Percentiles rank a stretch among this genome's conserved stretches.
Evolutionary conservation across 2,113 vertebrate genomes (phyloP).

Genomic region (Tamias sibiricus): DNA sequence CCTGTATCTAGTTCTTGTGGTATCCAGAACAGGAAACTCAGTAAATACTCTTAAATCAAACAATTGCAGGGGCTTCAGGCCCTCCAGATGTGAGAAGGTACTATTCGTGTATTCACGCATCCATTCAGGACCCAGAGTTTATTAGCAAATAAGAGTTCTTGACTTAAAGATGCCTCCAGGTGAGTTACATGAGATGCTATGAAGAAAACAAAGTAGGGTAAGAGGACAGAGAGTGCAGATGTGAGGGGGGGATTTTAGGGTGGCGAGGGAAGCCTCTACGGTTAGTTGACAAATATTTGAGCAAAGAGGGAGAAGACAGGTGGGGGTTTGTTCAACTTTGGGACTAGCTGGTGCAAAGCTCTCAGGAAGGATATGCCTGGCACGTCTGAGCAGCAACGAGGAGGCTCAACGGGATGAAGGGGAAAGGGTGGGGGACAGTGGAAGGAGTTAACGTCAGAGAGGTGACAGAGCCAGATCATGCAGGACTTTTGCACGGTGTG

Average conservation of each 20-base stretch:
- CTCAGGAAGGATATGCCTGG: neutral
- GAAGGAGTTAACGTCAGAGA: neutral
- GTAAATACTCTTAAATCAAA: slow-evolving; percentile 29
- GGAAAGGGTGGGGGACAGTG: neutral
- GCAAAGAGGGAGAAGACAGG: neutral
- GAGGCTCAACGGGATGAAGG: neutral
- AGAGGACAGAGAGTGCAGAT: neutral
- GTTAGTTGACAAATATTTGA: neutral
- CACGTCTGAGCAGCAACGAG: neutral
- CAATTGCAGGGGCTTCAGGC: neutral
- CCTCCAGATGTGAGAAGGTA: neutral
- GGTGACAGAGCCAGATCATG: neutral
- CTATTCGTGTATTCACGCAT: neutral
- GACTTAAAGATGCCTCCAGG: neutral
- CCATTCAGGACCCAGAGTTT: neutral
- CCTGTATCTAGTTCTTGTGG: neutral
- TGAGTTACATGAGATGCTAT: neutral
- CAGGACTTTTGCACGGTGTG: neutral
- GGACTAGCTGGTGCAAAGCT: neutral
- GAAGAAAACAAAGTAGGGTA: neutral
- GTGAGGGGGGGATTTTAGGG: neutral
- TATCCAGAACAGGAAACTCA: neutral
- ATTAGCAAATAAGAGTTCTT: neutral
- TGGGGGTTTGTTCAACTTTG: neutral
- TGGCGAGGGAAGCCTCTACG: neutral